Base-by-base conservation (phyloP, 2,888 invertebrate species). In the Drosophila anomelani region DNA sequence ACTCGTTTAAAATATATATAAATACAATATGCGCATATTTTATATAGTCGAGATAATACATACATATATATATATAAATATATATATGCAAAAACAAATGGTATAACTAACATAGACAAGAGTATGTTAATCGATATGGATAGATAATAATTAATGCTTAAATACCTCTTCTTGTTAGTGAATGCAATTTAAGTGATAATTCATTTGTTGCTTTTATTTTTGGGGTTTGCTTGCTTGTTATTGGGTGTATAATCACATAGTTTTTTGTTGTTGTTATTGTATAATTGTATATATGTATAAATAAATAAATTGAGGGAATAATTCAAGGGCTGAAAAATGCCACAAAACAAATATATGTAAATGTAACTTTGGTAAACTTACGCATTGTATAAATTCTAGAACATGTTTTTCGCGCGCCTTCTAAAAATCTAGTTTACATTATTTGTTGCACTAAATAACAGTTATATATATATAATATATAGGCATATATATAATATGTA, bases 311-410 rank as follows among this genome's bases (percentile, higher is more conserved):
- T 1, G 57, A 44, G 39, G 54, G 53, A 67, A 46, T 68, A 75
- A 68, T 74, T 72, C 72, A 75, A 54, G 61, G 68, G 78, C 69
- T 68, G 58, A 76, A 82, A 85, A 83, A 80, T 83, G 81, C 76
- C 70, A 75, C 76, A 75, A 64, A 34, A 51, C 20, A 51, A 51
- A n/a, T 32, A 23, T 2, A 51, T 34, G 59, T 88, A 86, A 87
- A 75, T 85, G 85, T 87, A 85, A 87, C 85, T 85, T 85, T 85
- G 85, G 85, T 85, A 81, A 76, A 75, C 89, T 85, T 85, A 85
- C 77, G 75, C 82, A 79, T 77, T 77, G 77, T 84, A 85, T 88
- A 84, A 86, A 83, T 88, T 88, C 83, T 88, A 88, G 74, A 75
- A 81, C 67, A 69, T 83, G 60, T 71, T 60, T 39, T 34, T 20